Evolutionary conservation across 2,888 invertebrate genomes (phyloP).

Genomic region (Craniophora ligustri): DNA sequence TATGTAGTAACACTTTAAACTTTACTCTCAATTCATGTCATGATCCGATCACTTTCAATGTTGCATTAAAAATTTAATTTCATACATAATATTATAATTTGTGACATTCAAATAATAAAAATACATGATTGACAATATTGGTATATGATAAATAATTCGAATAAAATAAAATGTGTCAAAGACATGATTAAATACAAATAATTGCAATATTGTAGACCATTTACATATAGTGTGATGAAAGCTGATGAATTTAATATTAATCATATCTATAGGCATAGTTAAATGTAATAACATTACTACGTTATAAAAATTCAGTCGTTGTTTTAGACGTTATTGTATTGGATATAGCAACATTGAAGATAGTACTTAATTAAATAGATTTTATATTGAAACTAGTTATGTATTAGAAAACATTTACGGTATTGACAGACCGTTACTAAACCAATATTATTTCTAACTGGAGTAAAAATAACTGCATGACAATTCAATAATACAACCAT

Average conservation of each 20-base stretch:
- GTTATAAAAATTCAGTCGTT: slow-evolving; percentile 48
- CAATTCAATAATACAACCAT: slow-evolving; percentile 47
- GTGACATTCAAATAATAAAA: slow-evolving; percentile 67
- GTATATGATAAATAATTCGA: slow-evolving; percentile 61
- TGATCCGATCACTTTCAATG: slow-evolving; percentile 65
- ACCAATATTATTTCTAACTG: slow-evolving; percentile 35
- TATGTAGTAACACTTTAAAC: slow-evolving; percentile 60
- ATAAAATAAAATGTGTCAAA: slow-evolving; percentile 55
- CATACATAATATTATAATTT: slow-evolving; percentile 63
- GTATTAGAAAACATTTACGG: slow-evolving; percentile 46
- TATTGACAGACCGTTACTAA: slow-evolving; percentile 32
- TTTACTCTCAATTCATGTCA: slow-evolving; percentile 72
- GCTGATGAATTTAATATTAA: slow-evolving; percentile 42
- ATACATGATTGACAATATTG: slow-evolving; percentile 68
- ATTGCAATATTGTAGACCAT: slow-evolving; percentile 40
- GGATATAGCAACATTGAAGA: slow-evolving; percentile 49
- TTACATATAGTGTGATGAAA: slow-evolving; percentile 52
- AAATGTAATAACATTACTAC: slow-evolving; percentile 38
- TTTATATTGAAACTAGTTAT: slow-evolving; percentile 45
- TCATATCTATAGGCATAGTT: slow-evolving; percentile 23
- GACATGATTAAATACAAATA: slow-evolving; percentile 54
- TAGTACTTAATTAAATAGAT: slow-evolving; percentile 39
- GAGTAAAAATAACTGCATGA: slow-evolving; percentile 33
- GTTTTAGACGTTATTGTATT: slow-evolving; percentile 42
- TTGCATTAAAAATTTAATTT: slow-evolving; percentile 56